Conservation (phyloP, 2,113 vertebrate species). For the Scopus umbretta region DNA sequence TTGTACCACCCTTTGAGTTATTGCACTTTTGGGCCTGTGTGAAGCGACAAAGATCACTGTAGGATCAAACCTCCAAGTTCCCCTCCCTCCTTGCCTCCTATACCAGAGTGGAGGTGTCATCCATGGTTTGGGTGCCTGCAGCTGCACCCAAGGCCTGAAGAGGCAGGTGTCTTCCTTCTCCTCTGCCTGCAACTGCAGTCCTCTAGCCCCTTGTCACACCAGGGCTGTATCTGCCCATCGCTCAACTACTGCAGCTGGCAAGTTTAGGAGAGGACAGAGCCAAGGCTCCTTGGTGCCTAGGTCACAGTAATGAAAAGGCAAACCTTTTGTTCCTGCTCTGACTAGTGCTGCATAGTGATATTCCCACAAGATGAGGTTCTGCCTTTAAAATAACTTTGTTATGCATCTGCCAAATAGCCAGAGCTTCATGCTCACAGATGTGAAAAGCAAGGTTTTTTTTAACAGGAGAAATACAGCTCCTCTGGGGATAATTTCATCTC, state of each 20-base stretch:
- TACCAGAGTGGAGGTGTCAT: background rate
- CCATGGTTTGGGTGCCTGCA: no score
- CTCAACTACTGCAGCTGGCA: accelerated
- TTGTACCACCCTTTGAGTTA: accelerated
- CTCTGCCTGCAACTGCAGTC: background rate
- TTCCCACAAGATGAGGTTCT: background rate
- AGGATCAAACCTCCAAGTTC: background rate
- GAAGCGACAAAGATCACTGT: background rate
- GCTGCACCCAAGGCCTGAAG: background rate
- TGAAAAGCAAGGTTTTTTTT: background rate
- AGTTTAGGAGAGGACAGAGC: background rate
- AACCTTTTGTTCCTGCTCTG: background rate
- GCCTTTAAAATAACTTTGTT: background rate
- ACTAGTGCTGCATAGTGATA: accelerated
- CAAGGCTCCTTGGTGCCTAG: background rate
- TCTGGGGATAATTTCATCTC: background rate
- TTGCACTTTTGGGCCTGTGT: background rate
- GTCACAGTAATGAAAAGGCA: background rate
- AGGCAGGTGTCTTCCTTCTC: background rate
- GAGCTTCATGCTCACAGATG: background rate
- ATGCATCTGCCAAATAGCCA: background rate
- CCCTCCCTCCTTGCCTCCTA: background rate
- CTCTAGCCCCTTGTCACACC: background rate
- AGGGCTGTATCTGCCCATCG: background rate
- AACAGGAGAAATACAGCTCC: background rate